Evolutionary conservation across 35 echinoderm and acorn worm species (phyloP).

Genomic region (Strongylocentrotus purpuratus): DNA sequence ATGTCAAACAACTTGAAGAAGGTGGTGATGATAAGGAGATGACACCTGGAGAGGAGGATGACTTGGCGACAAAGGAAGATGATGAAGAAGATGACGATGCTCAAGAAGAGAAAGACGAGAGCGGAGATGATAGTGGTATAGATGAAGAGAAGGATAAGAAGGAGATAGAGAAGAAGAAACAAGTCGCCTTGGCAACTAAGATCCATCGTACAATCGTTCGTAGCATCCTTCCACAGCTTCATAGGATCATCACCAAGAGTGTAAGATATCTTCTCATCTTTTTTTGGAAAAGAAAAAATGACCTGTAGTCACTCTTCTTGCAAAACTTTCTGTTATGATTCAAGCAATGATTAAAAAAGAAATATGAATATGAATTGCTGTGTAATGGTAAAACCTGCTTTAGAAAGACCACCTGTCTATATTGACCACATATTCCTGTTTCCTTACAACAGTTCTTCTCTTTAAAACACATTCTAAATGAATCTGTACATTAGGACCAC

Average conservation of each 20-base stretch:
- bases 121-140: constrained; percentile 37
- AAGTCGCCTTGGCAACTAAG: constrained; percentile 74
- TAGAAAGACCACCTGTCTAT: too few relatives aligned
- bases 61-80: constrained; percentile 14
- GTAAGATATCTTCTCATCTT: constrained; percentile 41
- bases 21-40: neutral
- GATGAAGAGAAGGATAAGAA: constrained; percentile 41
- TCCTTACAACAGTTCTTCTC: too few relatives aligned
- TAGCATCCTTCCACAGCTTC: constrained; percentile 86
- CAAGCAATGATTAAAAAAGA: neutral
- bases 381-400: too few relatives aligned
- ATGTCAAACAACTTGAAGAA: neutral
- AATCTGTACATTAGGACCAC: too few relatives aligned
- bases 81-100: constrained; percentile 55
- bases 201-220: constrained; percentile 84
- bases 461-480: too few relatives aligned
- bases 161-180: neutral
- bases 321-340: neutral
- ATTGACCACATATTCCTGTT: too few relatives aligned
- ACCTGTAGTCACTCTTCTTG: too few relatives aligned
- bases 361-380: too few relatives aligned
- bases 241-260: constrained; percentile 80
- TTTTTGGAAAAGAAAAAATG: neutral
- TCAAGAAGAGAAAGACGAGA: constrained; percentile 45
- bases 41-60: neutral